Evolutionary conservation across 2,888 invertebrate species (phyloP), one percentile per base, ranked within the genome.

Genomic region (Plagodis pulveraria): DNA sequence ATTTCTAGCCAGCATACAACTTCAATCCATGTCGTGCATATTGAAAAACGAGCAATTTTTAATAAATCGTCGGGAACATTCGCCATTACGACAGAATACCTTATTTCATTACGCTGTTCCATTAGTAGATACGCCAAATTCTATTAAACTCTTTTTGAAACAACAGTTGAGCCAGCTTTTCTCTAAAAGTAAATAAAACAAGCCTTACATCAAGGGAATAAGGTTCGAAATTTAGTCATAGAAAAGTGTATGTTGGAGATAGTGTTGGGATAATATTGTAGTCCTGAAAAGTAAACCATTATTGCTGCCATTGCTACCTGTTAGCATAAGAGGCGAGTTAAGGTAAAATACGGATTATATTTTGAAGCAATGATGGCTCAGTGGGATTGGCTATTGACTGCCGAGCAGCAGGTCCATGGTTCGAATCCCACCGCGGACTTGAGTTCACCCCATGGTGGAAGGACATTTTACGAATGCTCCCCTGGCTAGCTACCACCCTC

Each of bases 21-120:
- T 72, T 74, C 69, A 54, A 68, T 62, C 63, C 38, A 50, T 51
- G 56, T 50, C 5, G 69, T 75, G 84, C 87, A 87, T 89, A 87
- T 89, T 90, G 87, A 83, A 86, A 83, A 84, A 83, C 77, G 74
- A 76, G 76, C 75, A 81, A 76, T 83, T 86, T 85, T 83, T 78
- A 85, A 87, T 85, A 85, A 89, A 89, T 87, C 87, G 82, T 74
- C 70, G 66, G 65, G 72, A 52, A 60, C 81, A 80, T 80, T 79
- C 78, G 73, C 81, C 82, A 83, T 84, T 86, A 86, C 81, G 79
- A 73, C 77, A 78, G 84, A 87, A 87, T 79, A 85, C 84, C 86
- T 90, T 87, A 89, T 90, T 91, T 90, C 89, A 89, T 91, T 91
- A 90, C 79, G 77, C 76, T 80, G 80, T 85, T 87, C 90, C 90